phyloP scores from a whole-genome alignment of 1,140 invertebrate species.

The Brachionus sp. region DNA sequence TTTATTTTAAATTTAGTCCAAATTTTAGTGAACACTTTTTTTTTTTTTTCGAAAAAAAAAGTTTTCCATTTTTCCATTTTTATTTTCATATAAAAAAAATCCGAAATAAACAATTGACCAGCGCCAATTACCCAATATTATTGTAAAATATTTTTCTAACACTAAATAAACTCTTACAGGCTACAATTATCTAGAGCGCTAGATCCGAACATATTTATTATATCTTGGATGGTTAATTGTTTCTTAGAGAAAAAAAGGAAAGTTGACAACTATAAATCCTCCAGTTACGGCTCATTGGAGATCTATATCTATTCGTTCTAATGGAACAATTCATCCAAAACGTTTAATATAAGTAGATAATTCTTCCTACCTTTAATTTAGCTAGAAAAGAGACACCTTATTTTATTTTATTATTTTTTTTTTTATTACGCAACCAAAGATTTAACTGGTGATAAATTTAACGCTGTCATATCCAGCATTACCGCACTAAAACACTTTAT shows the following conservation, averaged over 20 bases:
- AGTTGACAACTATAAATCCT: slow-evolving; percentile 28
- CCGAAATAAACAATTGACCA: not conserved
- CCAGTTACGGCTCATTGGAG: slow-evolving; percentile 39
- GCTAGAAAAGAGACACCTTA: slow-evolving; percentile 17
- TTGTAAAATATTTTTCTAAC: not conserved
- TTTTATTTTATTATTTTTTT: slow-evolving; percentile 14
- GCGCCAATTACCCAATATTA: not conserved
- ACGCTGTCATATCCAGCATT: not conserved
- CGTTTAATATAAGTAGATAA: slow-evolving; percentile 1
- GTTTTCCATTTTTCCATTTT: not conserved
- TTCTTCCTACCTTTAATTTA: not conserved
- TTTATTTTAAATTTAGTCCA: slow-evolving; percentile 9
- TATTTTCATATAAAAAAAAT: not conserved
- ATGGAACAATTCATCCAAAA: slow-evolving; percentile 43
- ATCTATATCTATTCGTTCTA: slow-evolving; percentile 29
- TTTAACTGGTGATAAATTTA: slow-evolving; percentile 1
- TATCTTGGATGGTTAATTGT: not conserved
- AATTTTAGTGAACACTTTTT: not conserved
- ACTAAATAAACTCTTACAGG: slow-evolving; percentile 23
- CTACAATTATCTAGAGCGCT: not conserved
- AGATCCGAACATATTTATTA: not conserved
- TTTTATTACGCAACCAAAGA: not conserved
- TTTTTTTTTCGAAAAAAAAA: not conserved
- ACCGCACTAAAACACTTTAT: slow-evolving; percentile 19
- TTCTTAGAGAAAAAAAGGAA: not conserved